Evolutionary conservation across 1,140 invertebrate species (phyloP).

Genomic region (Pseudomyrmex concolor): DNA sequence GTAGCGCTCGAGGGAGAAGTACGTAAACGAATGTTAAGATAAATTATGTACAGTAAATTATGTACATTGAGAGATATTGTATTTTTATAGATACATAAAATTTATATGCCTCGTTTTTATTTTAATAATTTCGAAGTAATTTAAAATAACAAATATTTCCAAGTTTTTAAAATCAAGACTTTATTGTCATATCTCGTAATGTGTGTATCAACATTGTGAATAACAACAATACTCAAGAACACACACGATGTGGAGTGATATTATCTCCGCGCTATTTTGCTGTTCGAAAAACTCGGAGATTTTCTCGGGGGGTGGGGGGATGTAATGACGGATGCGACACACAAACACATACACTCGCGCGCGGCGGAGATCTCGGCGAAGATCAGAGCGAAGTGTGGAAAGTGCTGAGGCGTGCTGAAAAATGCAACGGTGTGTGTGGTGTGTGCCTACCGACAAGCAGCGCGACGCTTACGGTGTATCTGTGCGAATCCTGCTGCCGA

Average conservation of each 20-base stretch:
- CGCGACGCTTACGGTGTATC: conserved; percentile 57
- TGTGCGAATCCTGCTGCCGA: conserved; percentile 59
- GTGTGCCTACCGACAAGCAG: conserved; percentile 55
- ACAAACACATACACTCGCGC: not conserved
- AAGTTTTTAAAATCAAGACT: too few species aligned
- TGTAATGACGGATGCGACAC: not conserved
- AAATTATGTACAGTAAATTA: not conserved
- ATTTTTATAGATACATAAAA: too few species aligned
- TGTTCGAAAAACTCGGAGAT: not conserved
- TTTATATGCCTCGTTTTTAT: too few species aligned
- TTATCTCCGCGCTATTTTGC: not conserved
- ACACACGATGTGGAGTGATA: not conserved
- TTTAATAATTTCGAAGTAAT: too few species aligned
- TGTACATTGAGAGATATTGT: too few species aligned
- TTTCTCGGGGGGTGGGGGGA: too few species aligned
- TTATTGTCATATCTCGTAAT: too few species aligned
- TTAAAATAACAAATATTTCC: too few species aligned
- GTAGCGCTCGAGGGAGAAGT: not conserved
- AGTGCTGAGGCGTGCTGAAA: conserved; percentile 70
- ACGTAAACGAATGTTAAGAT: not conserved
- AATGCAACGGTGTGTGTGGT: conserved; percentile 63
- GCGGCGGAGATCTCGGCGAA: conserved; percentile 28
- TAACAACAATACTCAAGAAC: too few species aligned
- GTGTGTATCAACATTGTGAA: too few species aligned
- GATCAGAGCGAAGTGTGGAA: conserved; percentile 54